Conservation (phyloP, 2,113 vertebrate genomes). For the Hassar affinis region DNA sequence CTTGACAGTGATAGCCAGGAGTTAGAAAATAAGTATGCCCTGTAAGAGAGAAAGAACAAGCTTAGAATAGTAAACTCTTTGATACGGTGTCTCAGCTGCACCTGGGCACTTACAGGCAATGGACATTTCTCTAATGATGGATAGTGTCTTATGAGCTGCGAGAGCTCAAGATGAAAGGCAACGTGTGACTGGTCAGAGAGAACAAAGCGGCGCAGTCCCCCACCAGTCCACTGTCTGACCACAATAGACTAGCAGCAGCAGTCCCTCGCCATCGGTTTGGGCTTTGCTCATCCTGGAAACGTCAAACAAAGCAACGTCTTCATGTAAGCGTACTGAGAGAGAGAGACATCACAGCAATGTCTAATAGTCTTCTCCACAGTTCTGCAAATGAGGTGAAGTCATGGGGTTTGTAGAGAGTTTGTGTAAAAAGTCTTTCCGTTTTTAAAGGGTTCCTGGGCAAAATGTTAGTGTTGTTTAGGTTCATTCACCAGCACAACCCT, state of each 20-base stretch:
- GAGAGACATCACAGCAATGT: constrained; percentile 5
- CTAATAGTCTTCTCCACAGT: background rate
- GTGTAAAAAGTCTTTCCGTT: background rate
- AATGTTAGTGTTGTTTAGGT: background rate
- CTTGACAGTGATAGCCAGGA: background rate
- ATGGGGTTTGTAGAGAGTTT: background rate
- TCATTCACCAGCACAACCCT: background rate
- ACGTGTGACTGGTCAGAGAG: constrained; percentile 59
- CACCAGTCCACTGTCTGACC: constrained; percentile 60
- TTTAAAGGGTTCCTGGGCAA: background rate
- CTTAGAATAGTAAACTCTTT: constrained; percentile 49
- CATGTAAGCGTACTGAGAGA: constrained; percentile 16
- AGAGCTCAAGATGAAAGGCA: constrained; percentile 73
- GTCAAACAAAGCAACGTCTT: constrained; percentile 42
- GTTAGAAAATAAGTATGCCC: constrained; percentile 27
- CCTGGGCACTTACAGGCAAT: constrained; percentile 64
- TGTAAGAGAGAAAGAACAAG: constrained; percentile 28
- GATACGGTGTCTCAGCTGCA: constrained; percentile 55
- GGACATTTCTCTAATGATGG: constrained; percentile 58
- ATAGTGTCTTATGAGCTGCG: constrained; percentile 47
- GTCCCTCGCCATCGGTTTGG: constrained; percentile 5
- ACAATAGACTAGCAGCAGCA: constrained; percentile 58
- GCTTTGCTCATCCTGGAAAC: constrained; percentile 36
- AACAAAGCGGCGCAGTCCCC: constrained; percentile 62
- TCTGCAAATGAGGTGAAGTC: background rate